Evolutionary conservation across 2,797 vertebrate genomes (phyloP), one percentile per base, ranked within the genome.

Genomic region (Acanthiza pusilla): DNA sequence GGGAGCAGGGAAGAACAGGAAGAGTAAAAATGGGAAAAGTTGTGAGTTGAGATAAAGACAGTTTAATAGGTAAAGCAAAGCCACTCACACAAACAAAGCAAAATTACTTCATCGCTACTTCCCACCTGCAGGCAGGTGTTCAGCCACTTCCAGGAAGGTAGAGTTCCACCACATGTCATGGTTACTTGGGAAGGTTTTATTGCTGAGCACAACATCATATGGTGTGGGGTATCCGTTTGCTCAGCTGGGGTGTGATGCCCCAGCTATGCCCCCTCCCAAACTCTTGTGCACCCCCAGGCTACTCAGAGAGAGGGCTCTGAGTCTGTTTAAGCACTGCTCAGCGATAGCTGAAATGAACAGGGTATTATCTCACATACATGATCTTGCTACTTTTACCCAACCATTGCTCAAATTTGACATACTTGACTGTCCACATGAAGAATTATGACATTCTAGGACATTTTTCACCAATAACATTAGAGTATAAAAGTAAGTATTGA

Each of bases 131-230:
- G 51, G 18, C 2, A 61, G 32, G 21, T 42, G 42, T 58, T 73
- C 51, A 65, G 38, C 16, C 20, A 32, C 2, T 17, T 47, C 12
- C 60, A 82, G 38, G 34, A 88, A 79, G 68, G 17, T 30, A 36
- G 47, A 34, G 16, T 48, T 84, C 45, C 26, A 51, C 5, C 7
- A 30, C 0, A 0, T 3, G 1, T 10, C 68, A 53, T 2, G 1
- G 34, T 30, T 55, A 75, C 10, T 42, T 34, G 22, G 22, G 60
- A 65, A 88, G 29, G n/a, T 60, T 85, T 53, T 43, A 48, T 8
- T 55, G 50, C 27, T 88, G 40, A 85, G 54, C 23, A 63, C 2
- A 5, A 14, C 1, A 2, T 20, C 17, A 8, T 32, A 21, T 2
- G 11, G 11, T 38, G 7, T 42, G 5, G 16, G 3, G 2, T 42